phyloP scores from a whole-genome alignment of 1,140 invertebrate genomes.

The Anthonomus grandis region DNA sequence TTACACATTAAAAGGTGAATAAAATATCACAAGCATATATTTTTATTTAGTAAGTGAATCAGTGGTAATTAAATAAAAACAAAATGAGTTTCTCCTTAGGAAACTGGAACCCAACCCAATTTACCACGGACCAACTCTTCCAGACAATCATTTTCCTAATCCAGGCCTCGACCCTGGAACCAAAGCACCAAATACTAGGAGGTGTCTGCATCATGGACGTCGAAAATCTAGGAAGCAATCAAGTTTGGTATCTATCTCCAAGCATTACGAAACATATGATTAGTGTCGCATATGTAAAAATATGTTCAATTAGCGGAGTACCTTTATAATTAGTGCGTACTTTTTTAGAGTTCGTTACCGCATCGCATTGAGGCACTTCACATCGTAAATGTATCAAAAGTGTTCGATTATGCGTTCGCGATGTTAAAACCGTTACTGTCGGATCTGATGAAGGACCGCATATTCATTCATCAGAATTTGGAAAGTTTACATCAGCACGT shows the following conservation, averaged over 20 bases:
- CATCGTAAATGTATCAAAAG: slow-evolving; percentile 73
- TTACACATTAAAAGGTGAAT: no score
- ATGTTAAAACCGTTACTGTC: slow-evolving; percentile 74
- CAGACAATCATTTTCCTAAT: slow-evolving; percentile 67
- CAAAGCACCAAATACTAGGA: slow-evolving; percentile 69
- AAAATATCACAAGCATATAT: no score
- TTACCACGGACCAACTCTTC: slow-evolving; percentile 67
- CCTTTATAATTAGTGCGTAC: neutral
- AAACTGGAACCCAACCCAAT: slow-evolving; percentile 68
- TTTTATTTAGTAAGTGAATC: no score
- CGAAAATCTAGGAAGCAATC: slow-evolving; percentile 63
- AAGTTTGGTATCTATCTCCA: slow-evolving; percentile 71
- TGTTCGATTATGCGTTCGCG: slow-evolving; percentile 73
- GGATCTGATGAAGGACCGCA: slow-evolving; percentile 61
- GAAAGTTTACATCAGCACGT: slow-evolving; percentile 74
- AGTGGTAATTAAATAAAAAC: no score
- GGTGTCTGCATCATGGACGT: slow-evolving; percentile 74
- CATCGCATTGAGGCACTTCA: slow-evolving; percentile 70
- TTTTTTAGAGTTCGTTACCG: slow-evolving; percentile 63
- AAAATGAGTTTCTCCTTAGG: slow-evolving; percentile 48
- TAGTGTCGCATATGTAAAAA: slow-evolving; percentile 62
- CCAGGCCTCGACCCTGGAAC: slow-evolving; percentile 71
- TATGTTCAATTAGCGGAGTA: neutral
- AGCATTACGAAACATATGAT: slow-evolving; percentile 62
- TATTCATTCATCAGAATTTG: slow-evolving; percentile 72